Conservation (phyloP, 2,888 invertebrate genomes). For the Tricholauxania praeusta region DNA sequence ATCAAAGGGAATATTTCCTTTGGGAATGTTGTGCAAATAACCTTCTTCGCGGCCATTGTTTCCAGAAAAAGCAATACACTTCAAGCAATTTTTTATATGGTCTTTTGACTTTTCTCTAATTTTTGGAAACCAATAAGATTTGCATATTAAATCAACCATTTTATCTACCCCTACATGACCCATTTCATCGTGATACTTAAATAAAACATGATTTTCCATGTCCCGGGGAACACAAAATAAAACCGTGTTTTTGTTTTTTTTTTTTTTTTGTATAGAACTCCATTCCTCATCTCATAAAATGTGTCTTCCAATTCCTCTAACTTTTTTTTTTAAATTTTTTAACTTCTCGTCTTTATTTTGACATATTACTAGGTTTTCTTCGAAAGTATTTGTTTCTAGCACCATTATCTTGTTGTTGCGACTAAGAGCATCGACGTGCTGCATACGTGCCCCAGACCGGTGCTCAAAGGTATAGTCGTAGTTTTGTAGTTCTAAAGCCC, state of each 20-base stretch:
- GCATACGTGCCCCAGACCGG: constrained; percentile 2
- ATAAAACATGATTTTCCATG: constrained; percentile 42
- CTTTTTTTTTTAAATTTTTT: background rate
- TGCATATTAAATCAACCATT: constrained; percentile 19
- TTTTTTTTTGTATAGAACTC: constrained; percentile 41
- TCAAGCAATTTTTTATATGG: constrained; percentile 28
- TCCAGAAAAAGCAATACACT: constrained; percentile 30
- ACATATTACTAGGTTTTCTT: constrained; percentile 37
- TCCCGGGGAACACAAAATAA: constrained; percentile 38
- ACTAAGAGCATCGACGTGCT: constrained; percentile 56
- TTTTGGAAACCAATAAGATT: constrained; percentile 35
- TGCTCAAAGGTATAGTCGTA: constrained; percentile 42
- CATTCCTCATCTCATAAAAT: constrained; percentile 43
- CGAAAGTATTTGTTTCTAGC: constrained; percentile 37
- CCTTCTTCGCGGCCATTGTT: constrained; percentile 9
- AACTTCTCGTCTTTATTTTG: constrained; percentile 28
- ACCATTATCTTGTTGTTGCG: constrained; percentile 37
- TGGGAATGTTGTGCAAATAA: constrained; percentile 33
- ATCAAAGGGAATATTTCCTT: constrained; percentile 39
- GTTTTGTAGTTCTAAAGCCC: constrained; percentile 47
- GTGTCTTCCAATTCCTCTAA: constrained; percentile 31
- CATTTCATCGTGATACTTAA: constrained; percentile 43
- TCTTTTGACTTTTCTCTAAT: constrained; percentile 17
- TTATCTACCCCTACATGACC: constrained; percentile 40
- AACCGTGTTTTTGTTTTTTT: constrained; percentile 11